phyloP scores from a whole-genome alignment of 1,140 invertebrate species.

The Anadara kagoshimensis region DNA sequence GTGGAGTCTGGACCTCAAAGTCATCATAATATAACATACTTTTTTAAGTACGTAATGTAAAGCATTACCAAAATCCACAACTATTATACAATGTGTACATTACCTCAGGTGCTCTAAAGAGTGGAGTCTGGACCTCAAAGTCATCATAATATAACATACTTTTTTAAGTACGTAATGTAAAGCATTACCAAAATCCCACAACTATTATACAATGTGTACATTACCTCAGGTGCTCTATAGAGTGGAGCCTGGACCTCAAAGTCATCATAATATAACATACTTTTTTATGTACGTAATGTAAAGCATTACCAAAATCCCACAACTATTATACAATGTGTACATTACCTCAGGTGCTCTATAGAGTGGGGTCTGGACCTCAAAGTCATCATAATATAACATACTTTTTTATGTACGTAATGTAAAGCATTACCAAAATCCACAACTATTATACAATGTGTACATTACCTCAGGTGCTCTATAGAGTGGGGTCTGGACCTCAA shows the following conservation, averaged over 20 bases:
- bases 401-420: slow-evolving; percentile 69
- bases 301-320: slow-evolving; percentile 74
- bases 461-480: slow-evolving; percentile 85
- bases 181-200: slow-evolving; percentile 74
- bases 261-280: slow-evolving; percentile 72
- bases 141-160: slow-evolving; percentile 72
- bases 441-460: slow-evolving; percentile 52
- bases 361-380: slow-evolving; percentile 77
- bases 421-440: slow-evolving; percentile 75
- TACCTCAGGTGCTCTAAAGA: slow-evolving; percentile 88
- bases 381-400: slow-evolving; percentile 73
- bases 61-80: slow-evolving; percentile 74
- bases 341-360: slow-evolving; percentile 85
- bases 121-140: slow-evolving; percentile 73
- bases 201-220: slow-evolving; percentile 53
- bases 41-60: slow-evolving; percentile 71
- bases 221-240: slow-evolving; percentile 86
- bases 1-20: slow-evolving; percentile 73
- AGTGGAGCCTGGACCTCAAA: slow-evolving; percentile 77
- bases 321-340: slow-evolving; percentile 52
- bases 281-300: slow-evolving; percentile 70
- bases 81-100: slow-evolving; percentile 47
- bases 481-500: slow-evolving; percentile 77
- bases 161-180: slow-evolving; percentile 71
- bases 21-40: slow-evolving; percentile 72